Conservation (phyloP, 2,797 vertebrate species). For the Pterois miles region DNA sequence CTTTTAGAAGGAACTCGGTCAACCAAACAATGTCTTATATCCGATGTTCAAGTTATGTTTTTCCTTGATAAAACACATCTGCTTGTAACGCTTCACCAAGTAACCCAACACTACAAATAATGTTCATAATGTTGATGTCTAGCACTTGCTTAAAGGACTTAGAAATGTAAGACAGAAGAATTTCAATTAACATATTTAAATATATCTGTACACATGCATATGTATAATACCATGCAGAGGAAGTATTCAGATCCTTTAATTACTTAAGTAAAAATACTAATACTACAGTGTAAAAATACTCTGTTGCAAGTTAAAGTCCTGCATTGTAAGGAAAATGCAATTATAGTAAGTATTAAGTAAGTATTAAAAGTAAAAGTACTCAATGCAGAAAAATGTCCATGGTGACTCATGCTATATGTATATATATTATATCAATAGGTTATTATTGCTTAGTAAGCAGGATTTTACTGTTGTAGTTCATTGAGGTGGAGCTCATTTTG, state of each 20-base stretch:
- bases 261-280: no score
- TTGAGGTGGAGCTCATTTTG: no score
- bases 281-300: no score
- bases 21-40: conserved; percentile 30
- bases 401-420: background rate
- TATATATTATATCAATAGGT: background rate
- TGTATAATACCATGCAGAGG: background rate
- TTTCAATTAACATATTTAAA: background rate
- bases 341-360: no score
- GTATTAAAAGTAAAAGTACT: no score
- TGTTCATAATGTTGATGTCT: background rate
- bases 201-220: background rate
- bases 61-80: background rate
- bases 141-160: background rate
- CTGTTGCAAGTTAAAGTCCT: no score
- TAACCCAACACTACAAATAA: background rate
- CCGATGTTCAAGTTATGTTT: conserved; percentile 6
- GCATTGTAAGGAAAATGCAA: no score
- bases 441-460: background rate
- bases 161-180: background rate
- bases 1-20: conserved; percentile 24
- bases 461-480: no score
- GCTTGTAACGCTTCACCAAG: background rate
- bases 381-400: background rate
- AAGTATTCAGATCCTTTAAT: background rate